A percentile compares a stretch with the other conserved stretches of the same genome.
Conservation (phyloP, 2,888 invertebrate genomes). For the Drosophila rubida region DNA sequence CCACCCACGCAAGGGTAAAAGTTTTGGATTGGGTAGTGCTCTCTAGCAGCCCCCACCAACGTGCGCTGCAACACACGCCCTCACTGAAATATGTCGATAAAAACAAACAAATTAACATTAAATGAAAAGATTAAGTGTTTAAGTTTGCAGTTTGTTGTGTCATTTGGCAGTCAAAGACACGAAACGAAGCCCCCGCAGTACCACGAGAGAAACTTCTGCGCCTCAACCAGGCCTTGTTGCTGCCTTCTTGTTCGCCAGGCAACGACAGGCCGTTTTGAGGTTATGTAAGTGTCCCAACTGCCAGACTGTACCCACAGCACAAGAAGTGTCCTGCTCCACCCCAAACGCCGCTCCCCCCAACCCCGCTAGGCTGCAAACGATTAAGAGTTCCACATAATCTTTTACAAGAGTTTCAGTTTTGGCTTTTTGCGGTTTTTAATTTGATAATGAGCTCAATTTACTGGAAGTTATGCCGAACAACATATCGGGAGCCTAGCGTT, state of each 20-base stretch:
- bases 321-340: slow-evolving; percentile 2
- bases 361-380: slow-evolving; percentile 3
- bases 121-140: slow-evolving; percentile 82
- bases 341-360: not conserved
- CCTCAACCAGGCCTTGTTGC: slow-evolving; percentile 1
- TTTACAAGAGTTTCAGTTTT: slow-evolving; percentile 1
- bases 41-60: not conserved
- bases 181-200: slow-evolving; percentile 20
- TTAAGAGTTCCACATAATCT: slow-evolving; percentile 1
- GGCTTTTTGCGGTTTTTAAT: not conserved
- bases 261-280: slow-evolving; percentile 34
- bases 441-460: not conserved
- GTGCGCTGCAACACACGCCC: slow-evolving; percentile 14
- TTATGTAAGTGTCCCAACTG: slow-evolving; percentile 60
- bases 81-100: slow-evolving; percentile 78
- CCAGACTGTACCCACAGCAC: slow-evolving; percentile 10
- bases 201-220: not conserved
- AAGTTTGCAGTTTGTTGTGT: slow-evolving; percentile 69
- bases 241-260: slow-evolving; percentile 27
- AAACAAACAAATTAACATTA: slow-evolving; percentile 81
- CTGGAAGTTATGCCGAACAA: not conserved
- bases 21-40: not conserved
- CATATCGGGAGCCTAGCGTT: not conserved
- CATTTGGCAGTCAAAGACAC: slow-evolving; percentile 48
- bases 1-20: not conserved